phyloP scores from a whole-genome alignment of 1,140 invertebrate species.

The Brachionus sp. region DNA sequence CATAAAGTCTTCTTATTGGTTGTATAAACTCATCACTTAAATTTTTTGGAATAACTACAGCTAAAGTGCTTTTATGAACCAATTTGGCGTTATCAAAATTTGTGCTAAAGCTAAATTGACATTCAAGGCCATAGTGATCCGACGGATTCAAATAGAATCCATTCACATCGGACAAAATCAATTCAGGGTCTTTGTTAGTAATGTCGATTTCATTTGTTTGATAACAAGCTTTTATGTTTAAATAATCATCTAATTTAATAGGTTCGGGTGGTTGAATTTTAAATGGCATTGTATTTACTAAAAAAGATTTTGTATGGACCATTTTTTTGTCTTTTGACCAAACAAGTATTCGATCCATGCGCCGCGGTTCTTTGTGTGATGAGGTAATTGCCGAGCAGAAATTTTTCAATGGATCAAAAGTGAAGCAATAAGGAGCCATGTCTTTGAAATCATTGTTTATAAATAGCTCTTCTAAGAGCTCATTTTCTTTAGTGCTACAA shows the following conservation, averaged over 20 bases:
- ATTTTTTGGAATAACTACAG: conserved; percentile 21
- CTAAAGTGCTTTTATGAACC: conserved; percentile 31
- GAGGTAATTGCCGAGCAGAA: conserved; percentile 26
- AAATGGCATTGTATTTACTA: not conserved
- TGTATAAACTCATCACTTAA: conserved; percentile 40
- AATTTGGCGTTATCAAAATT: not conserved
- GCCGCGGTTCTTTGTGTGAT: not conserved
- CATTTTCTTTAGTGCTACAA: not conserved
- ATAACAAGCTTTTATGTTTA: not conserved
- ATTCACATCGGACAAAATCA: not conserved
- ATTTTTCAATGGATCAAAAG: conserved; percentile 27
- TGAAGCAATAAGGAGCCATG: not conserved
- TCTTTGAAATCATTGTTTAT: not conserved
- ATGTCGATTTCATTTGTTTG: not conserved
- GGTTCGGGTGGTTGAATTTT: not conserved
- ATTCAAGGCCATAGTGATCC: conserved; percentile 42
- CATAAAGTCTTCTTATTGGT: not conserved
- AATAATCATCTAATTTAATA: not conserved
- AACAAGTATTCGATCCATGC: conserved; percentile 5
- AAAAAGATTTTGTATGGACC: not conserved
- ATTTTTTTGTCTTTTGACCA: not conserved
- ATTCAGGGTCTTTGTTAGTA: not conserved
- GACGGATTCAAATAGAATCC: not conserved
- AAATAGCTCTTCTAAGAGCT: not conserved
- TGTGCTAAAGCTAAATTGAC: not conserved